These are phyloP conservation scores for Drosophila paracracens DNA, from an alignment of 2,888 invertebrate species.

Conservation along the genomic window DNA sequence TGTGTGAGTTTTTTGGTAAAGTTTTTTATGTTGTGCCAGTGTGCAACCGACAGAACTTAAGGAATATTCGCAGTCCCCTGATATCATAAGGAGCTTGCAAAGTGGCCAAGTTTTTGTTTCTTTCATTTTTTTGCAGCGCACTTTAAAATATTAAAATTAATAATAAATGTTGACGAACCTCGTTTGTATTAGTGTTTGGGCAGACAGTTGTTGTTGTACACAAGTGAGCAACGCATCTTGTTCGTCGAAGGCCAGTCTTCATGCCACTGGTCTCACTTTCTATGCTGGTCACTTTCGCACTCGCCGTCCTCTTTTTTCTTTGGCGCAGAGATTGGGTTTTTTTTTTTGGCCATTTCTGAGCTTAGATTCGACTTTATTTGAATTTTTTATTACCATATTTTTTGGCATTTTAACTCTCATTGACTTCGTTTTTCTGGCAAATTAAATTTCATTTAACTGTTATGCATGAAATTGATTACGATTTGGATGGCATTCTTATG, in stretches of 20 bases:
- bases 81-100: constrained; percentile 28
- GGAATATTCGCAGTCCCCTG: constrained; percentile 13
- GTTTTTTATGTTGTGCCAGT: constrained; percentile 1
- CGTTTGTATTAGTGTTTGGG: constrained; percentile 42
- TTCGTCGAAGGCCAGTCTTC: constrained; percentile 13
- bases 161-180: constrained; percentile 68
- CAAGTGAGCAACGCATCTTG: constrained; percentile 45
- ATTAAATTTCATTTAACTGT: constrained; percentile 79
- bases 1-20: constrained; percentile 8
- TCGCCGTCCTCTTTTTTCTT: not conserved
- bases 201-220: constrained; percentile 17
- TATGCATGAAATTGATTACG: constrained; percentile 69
- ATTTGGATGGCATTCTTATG: constrained; percentile 61
- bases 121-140: constrained; percentile 26
- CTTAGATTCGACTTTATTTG: constrained; percentile 18
- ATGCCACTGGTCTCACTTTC: constrained; percentile 3
- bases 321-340: constrained; percentile 26
- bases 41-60: not conserved
- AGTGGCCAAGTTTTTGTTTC: constrained; percentile 22
- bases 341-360: constrained; percentile 48
- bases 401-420: constrained; percentile 38
- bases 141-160: constrained; percentile 76
- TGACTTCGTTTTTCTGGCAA: constrained; percentile 61
- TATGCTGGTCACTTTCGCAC: not conserved
- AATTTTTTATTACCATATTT: constrained; percentile 4